Evolutionary conservation across 1,140 invertebrate species (phyloP), one percentile per base, ranked within the genome.

Genomic region (Macrocentrus cingulum): DNA sequence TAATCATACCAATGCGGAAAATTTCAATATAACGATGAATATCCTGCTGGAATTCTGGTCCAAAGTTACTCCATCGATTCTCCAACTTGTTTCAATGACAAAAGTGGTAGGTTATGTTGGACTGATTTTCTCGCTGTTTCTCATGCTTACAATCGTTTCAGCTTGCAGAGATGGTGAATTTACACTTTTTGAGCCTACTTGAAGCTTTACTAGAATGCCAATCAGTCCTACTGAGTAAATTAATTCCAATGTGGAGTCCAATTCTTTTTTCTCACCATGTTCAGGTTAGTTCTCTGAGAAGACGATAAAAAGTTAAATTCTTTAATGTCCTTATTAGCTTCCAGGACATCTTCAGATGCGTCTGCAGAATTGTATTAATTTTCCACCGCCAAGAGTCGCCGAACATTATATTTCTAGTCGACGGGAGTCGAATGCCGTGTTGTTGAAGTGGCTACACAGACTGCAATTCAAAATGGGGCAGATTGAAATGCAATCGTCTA

Each of bases 11-110:
- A 86, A 84, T 67, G 83, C 81, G 45, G 89, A 95, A 69, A 81
- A 84, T 48, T 86, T 90, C 69, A 82, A 86, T 66, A 79, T 87
- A 7, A 88, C 90, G 0, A 84, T 89, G 76, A 88, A 88, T 54
- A 91, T 95, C 62, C 83, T 98, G n/a, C 87, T 97, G 65, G 97
- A 99, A 78, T 99, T 99, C 83, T 99, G 97, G 97, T 91, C 91
- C 3, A 95, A 98, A 81, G 91, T 99, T 1, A 98, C 97, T 15
- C 97, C 95, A 0, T 92, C 90, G 51, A 90, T 99, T 59, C 77
- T 99, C 25, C 94, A 98, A 76, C 80, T 99, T 19, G 86, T 99
- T 6, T 90, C 92, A 11, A 91, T 95, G 71, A 96, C 94, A 5
- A 97, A 95, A 87, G 86, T 92, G 63, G 92, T 96, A 74, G 84